Conservation (phyloP, 1,140 invertebrate species). For the Drosophila jambulina region DNA sequence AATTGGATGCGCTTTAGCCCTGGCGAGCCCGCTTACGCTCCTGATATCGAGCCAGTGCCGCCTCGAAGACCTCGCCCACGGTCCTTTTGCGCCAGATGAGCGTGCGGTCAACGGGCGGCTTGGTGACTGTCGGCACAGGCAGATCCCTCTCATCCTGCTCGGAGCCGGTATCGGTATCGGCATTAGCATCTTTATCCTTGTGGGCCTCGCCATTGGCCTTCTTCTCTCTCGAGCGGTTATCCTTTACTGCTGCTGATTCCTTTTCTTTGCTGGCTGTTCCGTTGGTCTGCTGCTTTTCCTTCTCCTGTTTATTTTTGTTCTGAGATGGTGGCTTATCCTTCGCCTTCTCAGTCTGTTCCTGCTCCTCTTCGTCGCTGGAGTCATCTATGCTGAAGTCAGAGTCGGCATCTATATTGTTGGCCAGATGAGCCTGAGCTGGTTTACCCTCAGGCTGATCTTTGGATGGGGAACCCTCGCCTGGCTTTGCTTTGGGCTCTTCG, state of each 20-base stretch:
- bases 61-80: constrained; percentile 91
- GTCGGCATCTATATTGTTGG: constrained; percentile 89
- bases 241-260: not conserved
- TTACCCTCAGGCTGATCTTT: constrained; percentile 64
- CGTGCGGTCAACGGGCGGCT: constrained; percentile 85
- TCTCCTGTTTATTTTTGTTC: constrained; percentile 19
- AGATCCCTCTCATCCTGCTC: constrained; percentile 14
- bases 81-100: constrained; percentile 95
- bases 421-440: constrained; percentile 84
- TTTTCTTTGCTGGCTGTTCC: constrained; percentile 23
- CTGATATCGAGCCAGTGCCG: constrained; percentile 92
- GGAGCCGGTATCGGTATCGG: constrained; percentile 7
- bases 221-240: not conserved
- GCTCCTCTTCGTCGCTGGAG: constrained; percentile 85
- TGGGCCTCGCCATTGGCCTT: not conserved
- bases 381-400: constrained; percentile 89
- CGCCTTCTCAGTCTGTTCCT: constrained; percentile 23
- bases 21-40: constrained; percentile 88
- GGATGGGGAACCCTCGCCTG: constrained; percentile 66
- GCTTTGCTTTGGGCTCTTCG: constrained; percentile 57
- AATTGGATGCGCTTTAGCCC: constrained; percentile 58
- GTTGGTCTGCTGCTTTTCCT: not conserved
- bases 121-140: constrained; percentile 35
- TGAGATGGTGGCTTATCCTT: constrained; percentile 10
- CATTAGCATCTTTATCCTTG: constrained; percentile 19